Evolutionary conservation across 2,888 invertebrate genomes (phyloP), one percentile per base, ranked within the genome.

Genomic region (Labia minor): DNA sequence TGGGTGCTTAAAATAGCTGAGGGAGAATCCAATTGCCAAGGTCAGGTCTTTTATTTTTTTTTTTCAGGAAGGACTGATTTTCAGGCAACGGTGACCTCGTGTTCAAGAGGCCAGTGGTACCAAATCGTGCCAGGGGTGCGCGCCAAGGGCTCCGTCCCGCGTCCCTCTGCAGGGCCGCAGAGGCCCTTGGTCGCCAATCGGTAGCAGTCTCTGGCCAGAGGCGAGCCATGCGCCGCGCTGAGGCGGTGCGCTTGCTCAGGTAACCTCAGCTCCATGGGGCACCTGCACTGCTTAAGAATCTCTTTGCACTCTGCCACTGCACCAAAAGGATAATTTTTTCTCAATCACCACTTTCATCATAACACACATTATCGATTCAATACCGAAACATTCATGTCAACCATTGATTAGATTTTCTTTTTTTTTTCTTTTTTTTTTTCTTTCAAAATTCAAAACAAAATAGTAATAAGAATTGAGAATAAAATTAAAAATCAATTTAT

Each of bases 141-240:
- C 49, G n/a, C 49, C n/a, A 4, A 8, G n/a, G n/a, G 6, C 49
- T 6, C 33, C 6, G 11, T 8, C 16, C 49, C 49, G 16, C 2
- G n/a, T 14, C 14, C 49, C 14, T 16, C 14, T 49, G 16, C 49
- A 49, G 49, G 49, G 14, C 14, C 14, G 16, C n/a, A 16, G 49
- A 16, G 49, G 49, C n/a, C n/a, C n/a, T 16, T 49, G 49, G 49
- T 26, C 26, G 26, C 26, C 26, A 26, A 26, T 26, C 26, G 26
- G 26, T 8, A 26, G 6, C 49, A 49, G 49, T 49, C 49, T 49
- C 49, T 49, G 49, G 49, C 49, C 49, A 49, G 49, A 49, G 49
- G 49, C 49, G 49, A 49, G 49, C 49, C 49, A 49, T 49, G 49
- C 49, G 49, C 49, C 49, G 49, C 49, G 49, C 49, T 49, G 6